Evolutionary conservation across 2,797 vertebrate genomes (phyloP).

Genomic region (Enteromius afrohamiltoni): DNA sequence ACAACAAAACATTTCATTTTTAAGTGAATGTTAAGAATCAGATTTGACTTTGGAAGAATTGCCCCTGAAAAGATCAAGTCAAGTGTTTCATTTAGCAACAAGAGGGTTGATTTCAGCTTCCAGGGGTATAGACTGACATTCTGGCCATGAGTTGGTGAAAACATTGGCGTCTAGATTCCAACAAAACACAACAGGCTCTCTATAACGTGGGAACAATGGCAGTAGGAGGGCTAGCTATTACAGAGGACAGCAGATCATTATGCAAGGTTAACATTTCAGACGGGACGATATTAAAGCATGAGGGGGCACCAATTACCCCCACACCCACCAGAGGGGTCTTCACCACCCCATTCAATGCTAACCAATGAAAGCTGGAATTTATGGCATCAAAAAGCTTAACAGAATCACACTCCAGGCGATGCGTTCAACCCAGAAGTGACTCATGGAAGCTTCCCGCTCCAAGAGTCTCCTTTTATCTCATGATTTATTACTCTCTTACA

Average conservation of each 20-base stretch:
- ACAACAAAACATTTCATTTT: not conserved
- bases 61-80: not conserved
- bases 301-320: constrained; percentile 40
- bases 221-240: constrained; percentile 6
- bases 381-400: constrained; percentile 38
- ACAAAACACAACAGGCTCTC: constrained; percentile 32
- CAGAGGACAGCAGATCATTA: constrained; percentile 42
- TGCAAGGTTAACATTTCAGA: constrained; percentile 53
- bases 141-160: constrained; percentile 13
- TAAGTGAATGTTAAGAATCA: not conserved
- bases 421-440: constrained; percentile 18
- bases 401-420: constrained; percentile 17
- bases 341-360: constrained; percentile 47
- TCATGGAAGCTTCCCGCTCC: constrained; percentile 26
- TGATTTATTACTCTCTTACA: not conserved
- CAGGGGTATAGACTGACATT: constrained; percentile 12
- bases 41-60: not conserved
- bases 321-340: constrained; percentile 25
- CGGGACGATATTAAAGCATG: constrained; percentile 38
- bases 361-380: constrained; percentile 48
- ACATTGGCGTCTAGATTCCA: constrained; percentile 4
- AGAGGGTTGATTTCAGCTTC: constrained; percentile 18
- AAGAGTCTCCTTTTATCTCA: not conserved
- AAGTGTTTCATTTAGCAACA: not conserved
- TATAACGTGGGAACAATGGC: constrained; percentile 15